Conservation (phyloP, 2,113 vertebrate genomes). For the Sylvilagus bachmani region DNA sequence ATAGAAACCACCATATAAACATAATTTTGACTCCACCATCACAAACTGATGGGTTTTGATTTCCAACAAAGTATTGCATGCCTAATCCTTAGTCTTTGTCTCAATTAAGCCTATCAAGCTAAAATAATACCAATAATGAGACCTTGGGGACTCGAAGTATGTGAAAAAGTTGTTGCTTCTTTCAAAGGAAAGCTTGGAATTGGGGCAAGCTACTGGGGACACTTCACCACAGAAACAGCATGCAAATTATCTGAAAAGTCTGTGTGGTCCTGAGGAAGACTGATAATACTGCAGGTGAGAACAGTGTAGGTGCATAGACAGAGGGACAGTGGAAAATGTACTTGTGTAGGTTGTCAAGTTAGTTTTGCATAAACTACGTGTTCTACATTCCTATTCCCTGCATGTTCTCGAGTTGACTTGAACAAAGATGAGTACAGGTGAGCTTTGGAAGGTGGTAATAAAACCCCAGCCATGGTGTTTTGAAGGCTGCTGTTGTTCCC, state of each 20-base stretch:
- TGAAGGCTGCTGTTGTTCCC: not conserved
- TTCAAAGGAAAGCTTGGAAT: not conserved
- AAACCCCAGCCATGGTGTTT: not conserved
- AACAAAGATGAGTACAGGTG: not conserved
- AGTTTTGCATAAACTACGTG: not conserved
- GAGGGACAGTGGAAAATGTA: not conserved
- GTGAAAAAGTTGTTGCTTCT: not conserved
- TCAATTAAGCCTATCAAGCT: not conserved
- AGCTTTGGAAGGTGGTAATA: not conserved
- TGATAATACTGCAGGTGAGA: not conserved
- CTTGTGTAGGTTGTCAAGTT: not conserved
- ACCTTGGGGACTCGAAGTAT: not conserved
- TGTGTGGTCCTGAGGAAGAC: not conserved
- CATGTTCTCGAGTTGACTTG: not conserved
- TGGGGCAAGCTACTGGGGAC: not conserved
- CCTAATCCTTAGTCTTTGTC: not conserved
- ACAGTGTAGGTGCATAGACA: fast-evolving
- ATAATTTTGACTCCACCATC: no score
- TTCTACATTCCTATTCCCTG: not conserved
- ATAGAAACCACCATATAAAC: not conserved
- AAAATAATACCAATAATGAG: not conserved
- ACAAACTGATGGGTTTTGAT: not conserved
- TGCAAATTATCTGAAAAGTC: not conserved
- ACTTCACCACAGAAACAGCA: not conserved
- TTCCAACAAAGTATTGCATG: not conserved